Evolutionary conservation across 2,113 vertebrate genomes (phyloP).

Genomic region (Sigmodon hispidus): DNA sequence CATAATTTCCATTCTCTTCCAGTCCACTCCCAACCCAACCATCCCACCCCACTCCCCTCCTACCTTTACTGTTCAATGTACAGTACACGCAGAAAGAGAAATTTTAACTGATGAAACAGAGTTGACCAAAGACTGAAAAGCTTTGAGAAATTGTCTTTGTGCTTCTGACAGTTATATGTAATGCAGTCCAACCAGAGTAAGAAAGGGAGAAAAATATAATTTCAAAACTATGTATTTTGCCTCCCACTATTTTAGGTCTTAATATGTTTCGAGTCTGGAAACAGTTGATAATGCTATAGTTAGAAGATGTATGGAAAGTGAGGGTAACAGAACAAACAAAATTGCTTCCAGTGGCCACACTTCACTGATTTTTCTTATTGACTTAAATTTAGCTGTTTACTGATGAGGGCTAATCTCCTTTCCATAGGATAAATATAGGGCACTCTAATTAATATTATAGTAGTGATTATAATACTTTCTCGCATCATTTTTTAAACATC

Average conservation of each 20-base stretch:
- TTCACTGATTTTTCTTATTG: constrained; percentile 55
- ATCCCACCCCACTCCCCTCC: constrained; percentile 12
- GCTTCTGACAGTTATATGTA: constrained; percentile 61
- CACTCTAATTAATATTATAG: constrained; percentile 47
- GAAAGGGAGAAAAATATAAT: neutral
- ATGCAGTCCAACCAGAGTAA: constrained; percentile 47
- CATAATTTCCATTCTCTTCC: constrained; percentile 40
- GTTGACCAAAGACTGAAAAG: constrained; percentile 1
- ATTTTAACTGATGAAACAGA: constrained; percentile 28
- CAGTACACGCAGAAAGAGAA: constrained; percentile 45
- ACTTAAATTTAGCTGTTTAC: constrained; percentile 50
- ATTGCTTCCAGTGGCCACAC: constrained; percentile 35
- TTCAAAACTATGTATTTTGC: constrained; percentile 47
- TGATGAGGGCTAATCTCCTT: constrained; percentile 21
- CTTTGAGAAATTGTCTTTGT: constrained; percentile 60
- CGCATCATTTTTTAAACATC: constrained; percentile 42
- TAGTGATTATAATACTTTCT: constrained; percentile 48
- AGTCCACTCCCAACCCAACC: constrained; percentile 25
- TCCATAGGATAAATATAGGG: constrained; percentile 26
- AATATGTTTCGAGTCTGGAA: constrained; percentile 6
- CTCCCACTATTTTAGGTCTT: constrained; percentile 19
- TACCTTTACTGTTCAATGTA: constrained; percentile 51
- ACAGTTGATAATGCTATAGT: neutral
- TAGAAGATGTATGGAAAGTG: constrained; percentile 15
- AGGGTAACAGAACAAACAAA: constrained; percentile 45